phyloP scores from a whole-genome alignment of 2,113 vertebrate genomes.

The Phylloscopus trochilus region DNA sequence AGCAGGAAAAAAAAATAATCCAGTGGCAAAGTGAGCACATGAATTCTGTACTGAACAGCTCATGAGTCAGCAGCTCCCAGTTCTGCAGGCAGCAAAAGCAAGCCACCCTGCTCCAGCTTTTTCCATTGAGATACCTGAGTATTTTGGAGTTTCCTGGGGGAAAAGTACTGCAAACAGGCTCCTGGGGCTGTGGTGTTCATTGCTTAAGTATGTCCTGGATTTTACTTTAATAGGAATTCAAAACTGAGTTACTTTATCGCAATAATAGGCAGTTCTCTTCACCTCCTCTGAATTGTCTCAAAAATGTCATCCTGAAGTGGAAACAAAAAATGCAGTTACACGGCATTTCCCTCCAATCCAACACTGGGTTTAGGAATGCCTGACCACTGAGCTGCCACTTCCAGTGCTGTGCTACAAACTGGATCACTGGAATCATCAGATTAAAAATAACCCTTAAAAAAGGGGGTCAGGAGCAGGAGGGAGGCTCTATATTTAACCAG shows the following conservation, averaged over 20 bases:
- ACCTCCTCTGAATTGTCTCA: background rate
- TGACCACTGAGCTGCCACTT: background rate
- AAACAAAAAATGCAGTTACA: background rate
- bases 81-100: background rate
- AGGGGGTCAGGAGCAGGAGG: conserved; percentile 19
- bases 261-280: background rate
- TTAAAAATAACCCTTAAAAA: conserved; percentile 62
- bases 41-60: background rate
- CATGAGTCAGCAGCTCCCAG: conserved; percentile 25
- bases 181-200: background rate
- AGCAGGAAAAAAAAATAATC: background rate
- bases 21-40: background rate
- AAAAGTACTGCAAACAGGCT: background rate
- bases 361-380: background rate
- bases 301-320: background rate
- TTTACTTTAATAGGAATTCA: background rate
- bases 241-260: background rate
- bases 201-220: background rate
- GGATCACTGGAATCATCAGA: conserved; percentile 41
- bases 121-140: background rate
- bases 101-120: background rate
- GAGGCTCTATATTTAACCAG: conserved; percentile 44
- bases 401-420: conserved; percentile 2
- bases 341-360: background rate
- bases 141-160: background rate